Base-by-base conservation (phyloP, 2,888 invertebrate species). In the Silvanus unidentatus region DNA sequence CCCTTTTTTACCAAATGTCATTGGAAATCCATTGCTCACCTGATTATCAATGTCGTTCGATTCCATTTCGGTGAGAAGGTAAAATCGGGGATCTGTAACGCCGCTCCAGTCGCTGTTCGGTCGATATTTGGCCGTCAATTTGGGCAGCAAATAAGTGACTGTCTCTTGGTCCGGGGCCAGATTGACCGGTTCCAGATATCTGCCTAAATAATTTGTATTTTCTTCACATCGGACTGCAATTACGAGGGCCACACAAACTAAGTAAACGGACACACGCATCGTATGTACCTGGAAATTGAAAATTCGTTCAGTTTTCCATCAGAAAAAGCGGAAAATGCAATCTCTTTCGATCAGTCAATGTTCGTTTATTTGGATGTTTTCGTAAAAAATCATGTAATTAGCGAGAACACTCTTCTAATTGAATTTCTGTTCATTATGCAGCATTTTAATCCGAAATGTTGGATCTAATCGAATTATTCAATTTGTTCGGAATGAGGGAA, bases 41-140 rank as follows among this genome's bases (percentile, higher is more conserved):
- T 22, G 22, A 22, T 22, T 22, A 22, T 22, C 64, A 51, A 64
- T 58, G 49, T 64, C 62, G 52, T 64, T 65, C 39, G 63, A 57
- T 44, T 61, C 67, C 58, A 68, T 62, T 54, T 73, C 74, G 39
- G 71, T 69, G 48, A 73, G 64, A 16, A 72, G 57, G 54, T 71
- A 73, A 53, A 71, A 69, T 30, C 71, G 57, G 11, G 72, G 71
- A 54, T 73, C 71, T 5, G 65, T 61, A 35, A 70, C 66, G n/a
- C 63, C 66, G 35, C 64, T 63, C 67, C 68, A 68, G 9, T 64
- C 63, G 51, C 56, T 60, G 50, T 62, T 66, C 27, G 67, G 66
- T 45, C 65, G 55, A 66, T 75, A 78, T 60, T 77, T 78, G n/a
- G 75, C 75, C 16, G 75, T 71, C 64, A 77, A 64, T 49, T 75